Evolutionary conservation across 2,888 invertebrate species (phyloP).

Genomic region (Epinotia bilunana): DNA sequence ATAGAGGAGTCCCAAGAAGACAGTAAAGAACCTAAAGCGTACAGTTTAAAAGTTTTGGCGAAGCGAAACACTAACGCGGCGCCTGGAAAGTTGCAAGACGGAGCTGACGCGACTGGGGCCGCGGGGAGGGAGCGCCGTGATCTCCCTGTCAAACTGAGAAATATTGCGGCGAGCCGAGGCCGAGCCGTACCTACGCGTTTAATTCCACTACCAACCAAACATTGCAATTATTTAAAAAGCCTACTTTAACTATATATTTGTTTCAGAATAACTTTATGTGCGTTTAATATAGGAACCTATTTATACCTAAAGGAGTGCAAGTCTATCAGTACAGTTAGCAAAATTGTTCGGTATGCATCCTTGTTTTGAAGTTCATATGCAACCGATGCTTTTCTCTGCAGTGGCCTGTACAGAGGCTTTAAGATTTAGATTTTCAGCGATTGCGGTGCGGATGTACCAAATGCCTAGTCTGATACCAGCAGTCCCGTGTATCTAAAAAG

Average conservation of each 20-base stretch:
- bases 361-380: too few species aligned
- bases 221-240: constrained; percentile 4
- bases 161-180: constrained; percentile 68
- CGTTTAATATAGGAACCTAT: background rate
- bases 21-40: constrained; percentile 80
- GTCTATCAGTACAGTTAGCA: too few species aligned
- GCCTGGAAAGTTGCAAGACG: constrained; percentile 75
- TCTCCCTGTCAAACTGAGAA: constrained; percentile 78
- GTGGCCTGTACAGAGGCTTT: background rate
- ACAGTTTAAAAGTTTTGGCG: constrained; percentile 77
- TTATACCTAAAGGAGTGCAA: background rate
- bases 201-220: constrained; percentile 29
- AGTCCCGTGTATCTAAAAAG: too few species aligned
- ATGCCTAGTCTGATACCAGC: too few species aligned
- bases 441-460: background rate
- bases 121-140: constrained; percentile 56
- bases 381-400: too few species aligned
- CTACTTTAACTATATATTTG: background rate
- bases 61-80: constrained; percentile 70
- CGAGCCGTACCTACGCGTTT: constrained; percentile 52
- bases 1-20: constrained; percentile 69
- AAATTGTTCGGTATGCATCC: too few species aligned
- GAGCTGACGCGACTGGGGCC: constrained; percentile 62
- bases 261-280: background rate
- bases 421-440: background rate